Percentiles rank a stretch among this genome's conserved stretches.
Evolutionary conservation across 2,113 vertebrate genomes (phyloP).

Genomic region (Argyrosomus japonicus): DNA sequence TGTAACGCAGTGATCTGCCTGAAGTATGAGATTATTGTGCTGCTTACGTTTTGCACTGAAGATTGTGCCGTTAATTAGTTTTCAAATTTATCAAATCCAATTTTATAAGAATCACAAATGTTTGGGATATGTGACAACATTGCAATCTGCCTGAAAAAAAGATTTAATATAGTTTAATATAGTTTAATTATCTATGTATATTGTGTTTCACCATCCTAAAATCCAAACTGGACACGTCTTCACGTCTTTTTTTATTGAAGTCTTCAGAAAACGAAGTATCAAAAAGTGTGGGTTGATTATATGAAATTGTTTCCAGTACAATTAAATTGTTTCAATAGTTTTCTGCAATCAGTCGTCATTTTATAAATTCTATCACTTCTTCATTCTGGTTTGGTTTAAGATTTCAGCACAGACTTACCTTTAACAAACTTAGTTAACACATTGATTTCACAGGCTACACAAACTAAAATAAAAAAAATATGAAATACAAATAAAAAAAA

Average conservation of each 20-base stretch:
- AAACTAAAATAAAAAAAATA: neutral
- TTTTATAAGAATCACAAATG: too few relatives aligned
- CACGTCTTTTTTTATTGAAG: too few relatives aligned
- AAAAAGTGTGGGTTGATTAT: neutral
- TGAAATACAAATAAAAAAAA: neutral
- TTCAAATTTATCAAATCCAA: too few relatives aligned
- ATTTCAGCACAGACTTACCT: neutral
- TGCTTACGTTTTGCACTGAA: too few relatives aligned
- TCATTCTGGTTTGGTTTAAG: neutral
- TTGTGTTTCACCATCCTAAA: too few relatives aligned
- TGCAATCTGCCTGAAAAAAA: neutral
- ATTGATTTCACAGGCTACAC: constrained; percentile 12
- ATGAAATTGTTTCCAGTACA: neutral
- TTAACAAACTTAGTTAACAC: constrained; percentile 22
- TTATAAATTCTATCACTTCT: neutral
- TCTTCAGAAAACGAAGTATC: too few relatives aligned
- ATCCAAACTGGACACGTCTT: too few relatives aligned
- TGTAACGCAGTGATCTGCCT: too few relatives aligned
- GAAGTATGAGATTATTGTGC: too few relatives aligned
- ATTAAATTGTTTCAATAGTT: neutral
- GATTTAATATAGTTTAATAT: too few relatives aligned
- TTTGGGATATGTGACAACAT: too few relatives aligned
- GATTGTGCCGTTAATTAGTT: too few relatives aligned
- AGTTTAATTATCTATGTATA: neutral
- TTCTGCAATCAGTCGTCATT: neutral